These are phyloP conservation scores for Drosophila punjabiensis DNA, from an alignment of 1,140 invertebrate species.

Conservation along the genomic window DNA sequence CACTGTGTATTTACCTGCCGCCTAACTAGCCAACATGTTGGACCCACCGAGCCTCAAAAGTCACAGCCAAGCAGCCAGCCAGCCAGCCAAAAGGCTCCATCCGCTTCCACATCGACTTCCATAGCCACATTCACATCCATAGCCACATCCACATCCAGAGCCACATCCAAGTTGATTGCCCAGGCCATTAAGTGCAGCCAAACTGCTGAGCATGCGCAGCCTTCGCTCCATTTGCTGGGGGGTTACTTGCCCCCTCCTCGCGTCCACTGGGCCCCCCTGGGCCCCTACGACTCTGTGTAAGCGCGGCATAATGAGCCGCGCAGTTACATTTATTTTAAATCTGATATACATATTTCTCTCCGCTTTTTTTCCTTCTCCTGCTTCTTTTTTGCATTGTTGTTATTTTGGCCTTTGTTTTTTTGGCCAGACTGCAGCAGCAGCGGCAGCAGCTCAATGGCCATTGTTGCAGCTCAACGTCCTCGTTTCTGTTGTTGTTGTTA, in stretches of 20 bases:
- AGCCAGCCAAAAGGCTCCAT: slow-evolving; percentile 44
- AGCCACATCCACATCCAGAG: slow-evolving; percentile 32
- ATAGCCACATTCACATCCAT: slow-evolving; percentile 8
- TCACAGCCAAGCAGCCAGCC: slow-evolving; percentile 13
- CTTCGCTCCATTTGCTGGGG: slow-evolving; percentile 53
- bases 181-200: slow-evolving; percentile 80
- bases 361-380: slow-evolving; percentile 35
- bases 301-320: slow-evolving; percentile 82
- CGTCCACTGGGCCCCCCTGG: background rate
- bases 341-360: slow-evolving; percentile 83
- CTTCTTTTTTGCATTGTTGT: slow-evolving; percentile 58
- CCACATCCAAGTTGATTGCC: slow-evolving; percentile 72
- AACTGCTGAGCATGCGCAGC: slow-evolving; percentile 77
- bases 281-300: slow-evolving; percentile 56
- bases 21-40: slow-evolving; percentile 74
- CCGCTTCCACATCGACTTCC: slow-evolving; percentile 11
- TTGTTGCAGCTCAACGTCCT: slow-evolving; percentile 65
- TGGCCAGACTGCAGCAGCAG: slow-evolving; percentile 65
- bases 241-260: slow-evolving; percentile 6
- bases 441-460: slow-evolving; percentile 55
- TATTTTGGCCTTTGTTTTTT: slow-evolving; percentile 70
- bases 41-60: slow-evolving; percentile 49
- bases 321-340: slow-evolving; percentile 84
- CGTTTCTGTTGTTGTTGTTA: slow-evolving; percentile 51
- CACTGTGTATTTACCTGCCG: slow-evolving; percentile 52